These are phyloP conservation scores for Pherbina coryleti DNA, from an alignment of 2,888 invertebrate genomes.

Conservation along the genomic window DNA sequence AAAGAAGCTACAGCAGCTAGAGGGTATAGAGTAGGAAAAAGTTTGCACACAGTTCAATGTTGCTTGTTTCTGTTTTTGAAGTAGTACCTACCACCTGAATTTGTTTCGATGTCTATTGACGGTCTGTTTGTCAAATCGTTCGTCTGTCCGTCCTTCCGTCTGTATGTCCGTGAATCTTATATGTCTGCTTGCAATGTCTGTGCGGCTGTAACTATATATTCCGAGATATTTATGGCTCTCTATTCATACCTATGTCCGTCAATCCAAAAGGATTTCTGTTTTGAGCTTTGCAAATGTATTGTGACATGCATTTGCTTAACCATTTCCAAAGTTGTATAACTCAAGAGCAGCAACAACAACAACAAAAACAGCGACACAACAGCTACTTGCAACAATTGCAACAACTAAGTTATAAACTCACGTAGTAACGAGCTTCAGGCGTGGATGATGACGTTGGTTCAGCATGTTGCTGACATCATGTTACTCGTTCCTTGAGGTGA, in stretches of 20 bases:
- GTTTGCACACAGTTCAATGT: neutral
- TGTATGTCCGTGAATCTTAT: neutral
- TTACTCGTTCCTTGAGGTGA: no score
- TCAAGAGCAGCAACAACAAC: neutral
- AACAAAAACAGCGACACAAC: neutral
- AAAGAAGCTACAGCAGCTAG: neutral
- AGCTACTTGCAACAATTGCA: no score
- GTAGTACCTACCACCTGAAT: neutral
- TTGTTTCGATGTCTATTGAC: neutral
- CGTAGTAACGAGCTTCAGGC: no score
- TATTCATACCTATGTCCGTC: no score
- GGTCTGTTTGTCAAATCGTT: neutral
- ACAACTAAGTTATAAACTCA: no score
- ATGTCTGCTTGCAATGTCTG: neutral
- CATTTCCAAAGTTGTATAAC: slow-evolving; percentile 2
- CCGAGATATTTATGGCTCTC: no score
- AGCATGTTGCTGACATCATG: no score
- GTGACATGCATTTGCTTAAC: slow-evolving; percentile 13
- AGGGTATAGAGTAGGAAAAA: no score
- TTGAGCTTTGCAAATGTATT: neutral
- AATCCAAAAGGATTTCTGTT: no score
- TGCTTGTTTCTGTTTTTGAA: neutral
- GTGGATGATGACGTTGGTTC: no score
- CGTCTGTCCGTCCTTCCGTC: neutral
- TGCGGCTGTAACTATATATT: neutral